Conservation (phyloP, 2,888 invertebrate species). For the Muschampia plurimacula region DNA sequence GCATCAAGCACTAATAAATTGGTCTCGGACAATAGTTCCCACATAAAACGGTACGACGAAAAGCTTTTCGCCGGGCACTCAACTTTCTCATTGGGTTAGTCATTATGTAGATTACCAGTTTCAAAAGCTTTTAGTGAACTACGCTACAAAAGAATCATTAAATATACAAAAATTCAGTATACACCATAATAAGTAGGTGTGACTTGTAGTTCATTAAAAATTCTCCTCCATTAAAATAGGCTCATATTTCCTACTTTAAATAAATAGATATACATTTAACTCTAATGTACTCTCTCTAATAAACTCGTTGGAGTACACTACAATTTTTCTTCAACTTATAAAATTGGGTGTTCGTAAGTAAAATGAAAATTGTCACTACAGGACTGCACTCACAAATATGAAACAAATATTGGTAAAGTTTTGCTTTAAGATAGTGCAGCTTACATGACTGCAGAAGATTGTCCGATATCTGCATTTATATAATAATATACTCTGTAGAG, state of each 20-base stretch:
- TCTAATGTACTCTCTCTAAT: too few relatives aligned
- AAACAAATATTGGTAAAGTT: slow-evolving; percentile 9
- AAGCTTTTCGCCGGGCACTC: slow-evolving; percentile 56
- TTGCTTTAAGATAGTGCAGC: slow-evolving; percentile 1
- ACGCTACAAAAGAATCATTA: slow-evolving; percentile 49
- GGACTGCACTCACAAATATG: slow-evolving; percentile 10
- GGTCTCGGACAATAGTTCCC: slow-evolving; percentile 15
- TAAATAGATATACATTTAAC: too few relatives aligned
- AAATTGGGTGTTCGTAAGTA: background rate
- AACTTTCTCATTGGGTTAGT: slow-evolving; percentile 55
- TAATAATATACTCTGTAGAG: too few relatives aligned
- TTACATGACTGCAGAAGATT: background rate
- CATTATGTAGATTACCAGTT: slow-evolving; percentile 62
- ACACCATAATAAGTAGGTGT: slow-evolving; percentile 36
- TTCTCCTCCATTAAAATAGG: too few relatives aligned
- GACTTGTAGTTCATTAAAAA: slow-evolving; percentile 42
- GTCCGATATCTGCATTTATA: too few relatives aligned
- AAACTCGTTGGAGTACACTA: too few relatives aligned
- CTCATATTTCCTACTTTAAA: too few relatives aligned
- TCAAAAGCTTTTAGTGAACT: slow-evolving; percentile 59
- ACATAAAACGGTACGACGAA: slow-evolving; percentile 54
- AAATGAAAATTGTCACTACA: slow-evolving; percentile 13
- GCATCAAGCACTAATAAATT: background rate
- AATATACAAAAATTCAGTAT: slow-evolving; percentile 50
- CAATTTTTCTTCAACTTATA: background rate